Base-by-base conservation (phyloP, 2,888 invertebrate species). In the Brassicogethes aeneus region DNA sequence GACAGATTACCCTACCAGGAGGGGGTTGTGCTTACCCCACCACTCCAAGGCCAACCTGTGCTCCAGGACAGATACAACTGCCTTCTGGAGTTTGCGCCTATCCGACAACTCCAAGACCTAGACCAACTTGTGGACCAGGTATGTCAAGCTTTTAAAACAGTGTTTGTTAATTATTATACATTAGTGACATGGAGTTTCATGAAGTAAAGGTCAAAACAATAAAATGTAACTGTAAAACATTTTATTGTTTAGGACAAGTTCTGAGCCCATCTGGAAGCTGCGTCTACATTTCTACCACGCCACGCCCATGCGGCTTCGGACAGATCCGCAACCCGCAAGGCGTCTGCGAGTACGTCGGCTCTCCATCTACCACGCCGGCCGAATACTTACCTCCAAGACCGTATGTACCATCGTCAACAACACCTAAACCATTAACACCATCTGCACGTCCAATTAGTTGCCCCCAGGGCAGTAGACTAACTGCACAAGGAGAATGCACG, bases 311-410 rank as follows among this genome's bases (percentile, higher is more conserved):
- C 32, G 15, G n/a, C 3, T 38, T 32, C 14, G 43, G 42, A 7
- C 40, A 43, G 29, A 31, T 41, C 32, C 13, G 30, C 36, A 36
- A 42, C 16, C 16, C 38, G 3, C 15, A 16, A 23, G 43, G 43
- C 23, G 33, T 29, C 15, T 49, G 44, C 23, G 36, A 40, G 2
- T 47, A 40, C 16, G n/a, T n/a, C 42, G 44, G 29, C 42, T 45
- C 14, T 45, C 45, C 39, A 35, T 23, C 41, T 17, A 33, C 13
- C 5, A 14, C 14, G n/a, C 35, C 35, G 31, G 35, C 30, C 5
- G 52, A 46, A 31, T 56, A 56, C 44, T 48, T 55, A 34, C 57
- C 57, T 29, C 57, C 57, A 34, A 50, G 51, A 49, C 45, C 48
- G 50, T 55, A 55, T 54, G 53, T 54, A 53, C 52, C 55, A 40